Conservation (phyloP, 2,113 vertebrate genomes). For the Carassius carassius region DNA sequence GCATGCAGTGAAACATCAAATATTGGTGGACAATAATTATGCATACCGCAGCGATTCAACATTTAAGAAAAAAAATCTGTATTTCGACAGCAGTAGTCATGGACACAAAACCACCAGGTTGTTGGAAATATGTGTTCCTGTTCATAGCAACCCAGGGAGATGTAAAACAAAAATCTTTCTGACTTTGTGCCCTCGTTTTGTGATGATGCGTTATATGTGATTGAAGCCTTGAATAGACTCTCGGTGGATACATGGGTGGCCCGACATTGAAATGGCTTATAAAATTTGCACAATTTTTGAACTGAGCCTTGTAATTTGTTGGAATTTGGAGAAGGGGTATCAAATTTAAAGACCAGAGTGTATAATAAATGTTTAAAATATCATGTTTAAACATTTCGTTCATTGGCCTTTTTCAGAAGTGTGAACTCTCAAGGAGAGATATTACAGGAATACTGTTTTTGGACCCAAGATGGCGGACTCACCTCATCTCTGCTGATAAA, state of each 20-base stretch:
- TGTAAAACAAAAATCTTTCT: conserved; percentile 45
- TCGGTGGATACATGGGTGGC: conserved; percentile 46
- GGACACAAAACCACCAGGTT: conserved; percentile 33
- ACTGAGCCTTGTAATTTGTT: conserved; percentile 45
- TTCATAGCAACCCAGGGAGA: conserved; percentile 37
- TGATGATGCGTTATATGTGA: conserved; percentile 40
- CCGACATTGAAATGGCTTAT: conserved; percentile 47
- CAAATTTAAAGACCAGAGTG: conserved; percentile 46
- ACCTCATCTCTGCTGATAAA: conserved; percentile 55
- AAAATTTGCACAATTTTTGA: conserved; percentile 52
- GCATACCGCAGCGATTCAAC: not conserved
- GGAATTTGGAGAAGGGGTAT: conserved; percentile 36
- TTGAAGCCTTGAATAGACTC: conserved; percentile 32
- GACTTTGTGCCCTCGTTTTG: conserved; percentile 31
- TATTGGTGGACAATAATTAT: not conserved
- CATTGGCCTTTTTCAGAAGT: conserved; percentile 34
- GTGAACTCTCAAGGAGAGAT: conserved; percentile 50
- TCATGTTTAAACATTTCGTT: conserved; percentile 39
- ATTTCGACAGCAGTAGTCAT: conserved; percentile 22
- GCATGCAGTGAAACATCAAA: not conserved
- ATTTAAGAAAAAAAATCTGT: not conserved
- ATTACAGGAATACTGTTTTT: conserved; percentile 54
- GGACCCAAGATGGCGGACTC: conserved; percentile 31
- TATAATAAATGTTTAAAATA: conserved; percentile 49
- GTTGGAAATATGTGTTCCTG: conserved; percentile 39